Evolutionary conservation across 2,888 invertebrate species (phyloP).

Genomic region (Pycnomerus fuliginosus): DNA sequence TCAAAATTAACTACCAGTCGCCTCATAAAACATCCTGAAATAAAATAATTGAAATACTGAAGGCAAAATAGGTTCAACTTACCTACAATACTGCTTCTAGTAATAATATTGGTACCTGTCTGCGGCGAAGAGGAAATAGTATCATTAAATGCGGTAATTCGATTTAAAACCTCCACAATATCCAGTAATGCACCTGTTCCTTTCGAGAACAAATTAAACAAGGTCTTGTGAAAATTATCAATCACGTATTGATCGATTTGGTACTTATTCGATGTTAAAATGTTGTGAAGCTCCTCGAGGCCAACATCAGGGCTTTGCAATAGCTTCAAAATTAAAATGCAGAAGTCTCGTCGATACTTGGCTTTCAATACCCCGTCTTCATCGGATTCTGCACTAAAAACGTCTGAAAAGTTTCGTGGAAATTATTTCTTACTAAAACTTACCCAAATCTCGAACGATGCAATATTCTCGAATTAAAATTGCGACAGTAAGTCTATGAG

Average conservation of each 20-base stretch:
- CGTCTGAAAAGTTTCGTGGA: conserved; percentile 48
- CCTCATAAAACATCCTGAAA: conserved; percentile 77
- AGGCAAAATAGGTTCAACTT: conserved; percentile 28
- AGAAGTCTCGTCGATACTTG: conserved; percentile 73
- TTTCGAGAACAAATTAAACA: conserved; percentile 60
- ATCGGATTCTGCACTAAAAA: no score
- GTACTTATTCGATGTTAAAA: conserved; percentile 65
- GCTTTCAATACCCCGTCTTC: conserved; percentile 58
- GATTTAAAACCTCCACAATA: conserved; percentile 42
- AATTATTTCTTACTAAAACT: conserved; percentile 16
- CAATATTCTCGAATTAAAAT: conserved; percentile 76
- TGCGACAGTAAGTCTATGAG: conserved; percentile 77
- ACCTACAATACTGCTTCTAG: conserved; percentile 70
- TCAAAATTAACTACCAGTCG: conserved; percentile 80
- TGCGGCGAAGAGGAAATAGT: conserved; percentile 6
- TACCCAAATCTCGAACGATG: conserved; percentile 59
- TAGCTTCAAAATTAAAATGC: conserved; percentile 75
- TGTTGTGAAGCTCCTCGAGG: conserved; percentile 64
- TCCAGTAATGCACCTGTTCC: conserved; percentile 51
- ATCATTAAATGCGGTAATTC: conserved; percentile 34
- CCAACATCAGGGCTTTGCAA: conserved; percentile 82
- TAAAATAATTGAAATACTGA: conserved; percentile 11
- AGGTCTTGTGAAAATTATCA: conserved; percentile 60
- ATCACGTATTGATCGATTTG: conserved; percentile 59
- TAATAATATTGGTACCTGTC: conserved; percentile 47